Evolutionary conservation across 2,797 vertebrate genomes (phyloP), one percentile per base, ranked within the genome.

Genomic region (Lemur catta): DNA sequence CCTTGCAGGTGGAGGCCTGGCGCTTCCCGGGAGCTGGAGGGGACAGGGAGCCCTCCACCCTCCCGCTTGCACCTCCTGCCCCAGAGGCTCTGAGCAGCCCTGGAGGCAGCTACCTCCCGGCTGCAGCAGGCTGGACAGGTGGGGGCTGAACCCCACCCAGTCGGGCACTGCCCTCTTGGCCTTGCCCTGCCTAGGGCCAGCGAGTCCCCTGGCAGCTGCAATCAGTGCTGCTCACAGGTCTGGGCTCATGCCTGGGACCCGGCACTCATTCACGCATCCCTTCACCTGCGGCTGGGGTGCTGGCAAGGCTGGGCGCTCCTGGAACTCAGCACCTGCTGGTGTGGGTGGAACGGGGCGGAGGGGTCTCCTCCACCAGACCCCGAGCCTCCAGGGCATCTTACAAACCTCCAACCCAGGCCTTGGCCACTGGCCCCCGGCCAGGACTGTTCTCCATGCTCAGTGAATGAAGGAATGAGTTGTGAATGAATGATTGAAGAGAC

Each of bases 301-400:
- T 18, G 7, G 14, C 8, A 30, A 59, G 30, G 41, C 13, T 0
- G 0, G 6, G 33, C 0, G 35, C 26, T 57, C 38, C 76, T 17
- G 24, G 63, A 46, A 22, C 33, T 13, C 0, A 3, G 2, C 12
- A 67, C 3, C 63, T 18, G 41, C 4, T 0, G 4, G 22, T 11
- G 7, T 4, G 0, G 4, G 59, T 3, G 1, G 15, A 4, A 22
- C 1, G 0, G 3, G 14, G 8, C 10, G 2, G 10, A 46, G 4
- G 46, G 4, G 14, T 38, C 20, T 59, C n/a, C 17, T 33, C 8
- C 52, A 0, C 1, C 35, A 18, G 14, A 7, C 48, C 63, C 7
- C 38, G 35, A 33, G n/a, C n/a, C 24, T 4, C 52, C 15, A 1
- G 43, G 24, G 35, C 59, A 0, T 41, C 33, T 50, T 33, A 7